Evolutionary conservation across 2,797 vertebrate species (phyloP), one percentile per base, ranked within the genome.

Genomic region (Atherinosoma microstoma): DNA sequence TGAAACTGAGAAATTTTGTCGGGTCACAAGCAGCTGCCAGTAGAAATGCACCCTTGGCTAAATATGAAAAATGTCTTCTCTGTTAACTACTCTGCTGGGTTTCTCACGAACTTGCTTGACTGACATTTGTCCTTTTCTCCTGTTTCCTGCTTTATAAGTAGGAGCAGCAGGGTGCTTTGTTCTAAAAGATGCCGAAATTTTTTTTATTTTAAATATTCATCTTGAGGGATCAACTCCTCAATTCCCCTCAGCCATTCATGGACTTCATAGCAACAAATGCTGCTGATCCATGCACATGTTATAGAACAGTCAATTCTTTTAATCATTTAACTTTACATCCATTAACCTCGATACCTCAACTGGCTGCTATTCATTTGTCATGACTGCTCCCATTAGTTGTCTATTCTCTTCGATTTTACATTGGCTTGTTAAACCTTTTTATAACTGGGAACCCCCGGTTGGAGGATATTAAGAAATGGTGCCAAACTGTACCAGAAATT

Each of bases 351-450:
- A 67, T 57, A 47, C 16, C 20, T 13, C 1, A 35, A 16, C 40
- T 16, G 40, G 11, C 13, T 45, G 49, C 6, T 42, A 82, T 49
- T 79, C 59, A 82, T 82, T 69, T 27, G 9, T 60, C 60, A 62
- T 36, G 13, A 59, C 57, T 20, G 2, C 20, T 63, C 56, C 36
- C 70, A 75, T 38, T 22, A 59, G 56, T 36, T 68, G 82, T 73
- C 13, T 80, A 86, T 79, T 61, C 15, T 27, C 54, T 70, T 56
- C 6, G 12, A 57, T 57, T 72, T 76, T 75, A 79, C 35, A 83
- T 76, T 73, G 57, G 58, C 45, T 59, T 69, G 56, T 74, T 64
- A 3, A 32, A 32, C 30, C 30, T 35, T 6, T 35, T 6, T 6
- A 35, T 3, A 35, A 35, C 34, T 35, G 7, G 34, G 34, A 35